A percentile compares a stretch with the other conserved stretches of the same genome.
These are phyloP conservation scores for Eurosta solidaginis DNA, from an alignment of 1,140 invertebrate genomes.

Conservation along the genomic window DNA sequence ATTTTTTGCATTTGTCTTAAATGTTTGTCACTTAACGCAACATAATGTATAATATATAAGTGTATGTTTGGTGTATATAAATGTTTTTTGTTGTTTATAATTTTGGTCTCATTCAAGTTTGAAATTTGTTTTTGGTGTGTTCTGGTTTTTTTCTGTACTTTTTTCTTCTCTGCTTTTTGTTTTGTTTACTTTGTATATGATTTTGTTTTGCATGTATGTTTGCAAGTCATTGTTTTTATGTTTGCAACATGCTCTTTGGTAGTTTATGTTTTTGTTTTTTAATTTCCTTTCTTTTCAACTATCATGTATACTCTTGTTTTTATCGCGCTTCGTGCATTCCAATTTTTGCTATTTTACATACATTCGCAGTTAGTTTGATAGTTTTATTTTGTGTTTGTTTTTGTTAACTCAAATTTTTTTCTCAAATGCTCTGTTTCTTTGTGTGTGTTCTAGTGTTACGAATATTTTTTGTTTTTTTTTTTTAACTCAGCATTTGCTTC, in stretches of 20 bases:
- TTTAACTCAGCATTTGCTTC: background rate
- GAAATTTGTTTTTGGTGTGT: background rate
- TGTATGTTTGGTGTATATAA: slow-evolving; percentile 34
- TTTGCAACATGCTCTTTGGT: background rate
- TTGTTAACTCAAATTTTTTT: background rate
- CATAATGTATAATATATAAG: background rate
- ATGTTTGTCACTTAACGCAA: background rate
- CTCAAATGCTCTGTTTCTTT: too few relatives aligned
- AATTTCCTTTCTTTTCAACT: background rate
- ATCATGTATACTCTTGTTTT: background rate
- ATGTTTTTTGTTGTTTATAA: slow-evolving; percentile 22
- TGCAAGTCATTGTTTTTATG: background rate
- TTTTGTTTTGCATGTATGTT: background rate
- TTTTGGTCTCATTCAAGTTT: background rate
- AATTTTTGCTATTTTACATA: background rate
- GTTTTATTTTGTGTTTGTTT: background rate
- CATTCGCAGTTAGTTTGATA: background rate
- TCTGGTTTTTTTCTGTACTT: background rate
- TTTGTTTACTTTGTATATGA: background rate
- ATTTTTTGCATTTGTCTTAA: slow-evolving; percentile 4
- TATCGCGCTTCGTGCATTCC: background rate
- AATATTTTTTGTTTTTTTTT: background rate
- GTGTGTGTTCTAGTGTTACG: background rate
- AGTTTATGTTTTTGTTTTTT: background rate
- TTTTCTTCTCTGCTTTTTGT: background rate